Percentiles rank a stretch among this genome's conserved stretches.
phyloP scores from a whole-genome alignment of 2,797 vertebrate species.

The Bovichtus variegatus region DNA sequence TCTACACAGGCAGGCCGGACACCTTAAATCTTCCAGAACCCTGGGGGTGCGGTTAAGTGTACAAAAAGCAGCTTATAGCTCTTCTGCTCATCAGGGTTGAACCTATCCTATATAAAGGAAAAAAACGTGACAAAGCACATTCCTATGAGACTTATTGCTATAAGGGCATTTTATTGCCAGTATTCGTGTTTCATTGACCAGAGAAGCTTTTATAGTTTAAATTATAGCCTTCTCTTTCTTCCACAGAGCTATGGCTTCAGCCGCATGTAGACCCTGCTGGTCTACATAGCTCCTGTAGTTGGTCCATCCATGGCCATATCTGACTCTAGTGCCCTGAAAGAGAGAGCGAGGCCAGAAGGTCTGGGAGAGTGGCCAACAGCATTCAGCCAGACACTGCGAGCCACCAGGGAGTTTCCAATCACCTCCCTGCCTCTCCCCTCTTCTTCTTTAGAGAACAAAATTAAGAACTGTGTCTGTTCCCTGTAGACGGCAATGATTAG shows the following conservation, averaged over 20 bases:
- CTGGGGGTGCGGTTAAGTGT: neutral
- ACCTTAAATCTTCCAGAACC: constrained; percentile 2
- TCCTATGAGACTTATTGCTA: neutral
- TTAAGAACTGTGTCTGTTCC: constrained; percentile 38
- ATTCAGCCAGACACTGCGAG: constrained; percentile 69
- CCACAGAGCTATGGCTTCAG: neutral
- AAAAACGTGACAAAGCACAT: neutral
- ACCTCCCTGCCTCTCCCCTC: constrained; percentile 51
- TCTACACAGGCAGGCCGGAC: neutral
- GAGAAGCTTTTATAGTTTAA: neutral
- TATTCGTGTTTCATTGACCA: neutral
- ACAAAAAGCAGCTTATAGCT: constrained; percentile 1
- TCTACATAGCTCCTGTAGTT: constrained; percentile 13
- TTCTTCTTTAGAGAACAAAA: constrained; percentile 21
- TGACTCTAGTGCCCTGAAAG: constrained; percentile 48
- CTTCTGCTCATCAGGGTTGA: neutral
- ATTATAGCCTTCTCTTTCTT: neutral
- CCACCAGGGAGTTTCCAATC: constrained; percentile 79
- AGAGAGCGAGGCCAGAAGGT: constrained; percentile 54
- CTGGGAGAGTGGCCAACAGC: constrained; percentile 74
- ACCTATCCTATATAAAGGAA: neutral
- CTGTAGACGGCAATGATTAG: constrained; percentile 24
- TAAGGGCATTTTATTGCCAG: neutral
- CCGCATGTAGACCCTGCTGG: constrained; percentile 10
- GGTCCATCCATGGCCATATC: constrained; percentile 33